Conservation (phyloP, 2,797 vertebrate species). For the Dendrocincla fuliginosa region DNA sequence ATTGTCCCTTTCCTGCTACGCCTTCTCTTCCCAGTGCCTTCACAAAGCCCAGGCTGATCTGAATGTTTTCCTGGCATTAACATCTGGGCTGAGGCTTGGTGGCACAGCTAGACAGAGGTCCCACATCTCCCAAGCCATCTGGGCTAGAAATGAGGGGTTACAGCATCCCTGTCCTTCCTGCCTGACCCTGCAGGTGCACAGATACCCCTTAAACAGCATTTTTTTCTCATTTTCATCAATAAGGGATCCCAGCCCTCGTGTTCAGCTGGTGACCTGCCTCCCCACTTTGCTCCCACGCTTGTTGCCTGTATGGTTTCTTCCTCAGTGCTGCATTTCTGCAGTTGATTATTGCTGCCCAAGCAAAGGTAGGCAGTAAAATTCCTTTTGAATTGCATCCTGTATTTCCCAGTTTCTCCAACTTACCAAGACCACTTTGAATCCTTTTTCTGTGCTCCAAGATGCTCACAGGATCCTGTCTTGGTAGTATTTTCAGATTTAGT, state of each 20-base stretch:
- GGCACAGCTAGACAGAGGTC: neutral
- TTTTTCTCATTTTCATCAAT: neutral
- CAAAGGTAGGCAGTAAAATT: neutral
- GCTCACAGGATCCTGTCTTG: neutral
- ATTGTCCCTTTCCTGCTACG: neutral
- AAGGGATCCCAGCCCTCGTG: accelerated
- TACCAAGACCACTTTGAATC: neutral
- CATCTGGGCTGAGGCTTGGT: neutral
- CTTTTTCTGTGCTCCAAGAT: neutral
- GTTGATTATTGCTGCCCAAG: neutral
- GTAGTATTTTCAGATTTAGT: neutral
- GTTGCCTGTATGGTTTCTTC: neutral
- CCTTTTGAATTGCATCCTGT: neutral
- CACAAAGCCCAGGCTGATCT: neutral
- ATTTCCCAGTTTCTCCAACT: neutral
- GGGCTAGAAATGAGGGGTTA: neutral
- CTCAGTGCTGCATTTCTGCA: neutral
- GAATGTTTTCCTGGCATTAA: neutral
- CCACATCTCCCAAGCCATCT: neutral
- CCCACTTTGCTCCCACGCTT: neutral
- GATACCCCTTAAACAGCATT: neutral
- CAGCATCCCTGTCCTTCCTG: neutral
- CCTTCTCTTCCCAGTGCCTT: neutral
- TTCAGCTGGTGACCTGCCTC: neutral
- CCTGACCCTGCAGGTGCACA: neutral